A percentile compares a stretch with the other conserved stretches of the same genome.
These are phyloP conservation scores for Leptinotarsa tumamoca DNA, from an alignment of 2,888 invertebrate species.

Conservation along the genomic window DNA sequence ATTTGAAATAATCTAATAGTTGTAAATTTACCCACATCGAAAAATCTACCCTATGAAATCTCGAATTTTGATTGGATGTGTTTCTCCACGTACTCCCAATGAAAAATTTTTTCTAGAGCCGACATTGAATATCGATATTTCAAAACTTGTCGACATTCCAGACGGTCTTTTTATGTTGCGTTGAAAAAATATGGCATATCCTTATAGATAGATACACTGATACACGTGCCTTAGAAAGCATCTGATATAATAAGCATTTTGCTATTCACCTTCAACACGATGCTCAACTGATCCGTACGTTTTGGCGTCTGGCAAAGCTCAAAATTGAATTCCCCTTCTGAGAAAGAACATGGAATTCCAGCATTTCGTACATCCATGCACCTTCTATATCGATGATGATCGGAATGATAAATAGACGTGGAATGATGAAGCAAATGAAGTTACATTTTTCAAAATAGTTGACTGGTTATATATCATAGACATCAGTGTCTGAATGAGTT, in stretches of 20 bases:
- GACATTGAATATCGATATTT: neutral
- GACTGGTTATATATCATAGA: too few species aligned
- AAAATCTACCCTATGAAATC: too few species aligned
- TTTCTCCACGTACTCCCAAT: too few species aligned
- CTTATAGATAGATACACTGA: neutral
- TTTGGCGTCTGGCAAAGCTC: constrained; percentile 34
- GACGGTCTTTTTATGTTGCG: neutral
- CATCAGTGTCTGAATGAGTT: too few species aligned
- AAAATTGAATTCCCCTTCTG: constrained; percentile 45
- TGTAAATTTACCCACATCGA: too few species aligned
- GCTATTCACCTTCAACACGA: constrained; percentile 8
- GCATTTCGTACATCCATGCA: constrained; percentile 34
- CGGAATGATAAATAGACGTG: constrained; percentile 11
- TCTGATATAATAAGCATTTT: constrained; percentile 17
- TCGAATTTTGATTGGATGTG: too few species aligned
- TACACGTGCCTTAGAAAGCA: neutral
- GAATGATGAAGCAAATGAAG: neutral
- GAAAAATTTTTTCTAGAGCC: too few species aligned
- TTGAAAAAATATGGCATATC: constrained; percentile 12
- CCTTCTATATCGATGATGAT: constrained; percentile 23
- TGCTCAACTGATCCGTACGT: constrained; percentile 12
- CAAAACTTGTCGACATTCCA: neutral
- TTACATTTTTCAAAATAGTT: too few species aligned
- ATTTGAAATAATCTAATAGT: too few species aligned
- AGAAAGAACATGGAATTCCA: constrained; percentile 38